phyloP scores from a whole-genome alignment of 2,113 vertebrate species.

The Aspidoscelis tigris region DNA sequence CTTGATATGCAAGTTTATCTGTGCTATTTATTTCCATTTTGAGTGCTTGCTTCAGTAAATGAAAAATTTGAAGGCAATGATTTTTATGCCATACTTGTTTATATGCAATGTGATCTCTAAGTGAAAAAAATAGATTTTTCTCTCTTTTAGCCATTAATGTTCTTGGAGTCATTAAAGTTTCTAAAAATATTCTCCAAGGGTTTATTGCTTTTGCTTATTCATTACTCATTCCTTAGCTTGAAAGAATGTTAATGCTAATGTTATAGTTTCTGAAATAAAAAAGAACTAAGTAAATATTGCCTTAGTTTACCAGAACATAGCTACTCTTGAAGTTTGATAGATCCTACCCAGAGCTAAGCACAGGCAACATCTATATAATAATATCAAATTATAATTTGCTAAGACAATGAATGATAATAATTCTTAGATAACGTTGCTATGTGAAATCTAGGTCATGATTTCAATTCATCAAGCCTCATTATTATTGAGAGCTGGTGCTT shows the following conservation, averaged over 20 bases:
- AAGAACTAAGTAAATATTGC: conserved; percentile 26
- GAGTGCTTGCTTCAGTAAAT: conserved; percentile 43
- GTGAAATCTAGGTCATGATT: too few species aligned
- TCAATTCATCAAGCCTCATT: too few species aligned
- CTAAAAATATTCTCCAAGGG: conserved; percentile 36
- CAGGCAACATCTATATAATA: background rate
- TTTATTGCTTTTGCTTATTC: conserved; percentile 48
- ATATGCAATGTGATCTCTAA: conserved; percentile 39
- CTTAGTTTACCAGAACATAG: conserved; percentile 5
- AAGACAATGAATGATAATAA: background rate
- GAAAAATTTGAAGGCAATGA: conserved; percentile 41
- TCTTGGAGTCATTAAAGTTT: conserved; percentile 42
- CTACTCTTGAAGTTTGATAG: background rate
- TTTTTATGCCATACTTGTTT: conserved; percentile 39
- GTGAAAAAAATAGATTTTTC: conserved; percentile 32
- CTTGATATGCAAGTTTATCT: conserved; percentile 32
- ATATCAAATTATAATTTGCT: background rate
- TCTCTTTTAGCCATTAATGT: conserved; percentile 38
- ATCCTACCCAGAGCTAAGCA: background rate
- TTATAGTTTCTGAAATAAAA: conserved; percentile 38
- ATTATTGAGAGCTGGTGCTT: too few species aligned
- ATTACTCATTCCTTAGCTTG: conserved; percentile 48
- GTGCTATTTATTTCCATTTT: conserved; percentile 49
- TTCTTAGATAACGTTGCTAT: too few species aligned
- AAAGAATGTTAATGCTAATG: conserved; percentile 52